Evolutionary conservation across 2,888 invertebrate species (phyloP).

Genomic region (Lysandra coridon): DNA sequence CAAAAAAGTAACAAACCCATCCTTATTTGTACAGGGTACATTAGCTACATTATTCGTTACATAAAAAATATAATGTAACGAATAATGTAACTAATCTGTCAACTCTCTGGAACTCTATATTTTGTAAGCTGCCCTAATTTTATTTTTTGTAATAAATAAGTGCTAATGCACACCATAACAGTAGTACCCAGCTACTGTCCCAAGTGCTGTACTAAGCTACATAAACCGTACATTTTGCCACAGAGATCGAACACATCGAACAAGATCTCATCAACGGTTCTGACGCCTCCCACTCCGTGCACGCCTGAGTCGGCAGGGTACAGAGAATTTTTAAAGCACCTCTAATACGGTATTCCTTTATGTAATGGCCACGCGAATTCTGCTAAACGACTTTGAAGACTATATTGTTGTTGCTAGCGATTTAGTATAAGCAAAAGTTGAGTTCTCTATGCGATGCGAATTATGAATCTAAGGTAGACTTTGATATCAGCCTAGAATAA

Average conservation of each 20-base stretch:
- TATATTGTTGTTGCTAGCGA: background rate
- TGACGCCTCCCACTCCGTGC: constrained; percentile 69
- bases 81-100: background rate
- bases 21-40: no score
- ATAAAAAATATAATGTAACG: no score
- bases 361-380: constrained; percentile 47
- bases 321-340: constrained; percentile 73
- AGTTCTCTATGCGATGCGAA: background rate
- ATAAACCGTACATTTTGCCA: background rate
- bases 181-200: no score
- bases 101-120: no score
- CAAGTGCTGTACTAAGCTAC: background rate
- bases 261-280: constrained; percentile 71
- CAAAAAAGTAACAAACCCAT: no score
- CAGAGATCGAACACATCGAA: constrained; percentile 71
- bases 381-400: background rate
- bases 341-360: constrained; percentile 61
- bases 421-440: background rate
- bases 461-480: background rate
- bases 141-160: no score
- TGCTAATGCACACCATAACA: no score
- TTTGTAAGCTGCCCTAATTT: no score
- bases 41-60: no score
- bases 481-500: no score
- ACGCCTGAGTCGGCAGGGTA: constrained; percentile 75